Base-by-base conservation (phyloP, 2,797 vertebrate species). In the Oreochromis grahami region DNA sequence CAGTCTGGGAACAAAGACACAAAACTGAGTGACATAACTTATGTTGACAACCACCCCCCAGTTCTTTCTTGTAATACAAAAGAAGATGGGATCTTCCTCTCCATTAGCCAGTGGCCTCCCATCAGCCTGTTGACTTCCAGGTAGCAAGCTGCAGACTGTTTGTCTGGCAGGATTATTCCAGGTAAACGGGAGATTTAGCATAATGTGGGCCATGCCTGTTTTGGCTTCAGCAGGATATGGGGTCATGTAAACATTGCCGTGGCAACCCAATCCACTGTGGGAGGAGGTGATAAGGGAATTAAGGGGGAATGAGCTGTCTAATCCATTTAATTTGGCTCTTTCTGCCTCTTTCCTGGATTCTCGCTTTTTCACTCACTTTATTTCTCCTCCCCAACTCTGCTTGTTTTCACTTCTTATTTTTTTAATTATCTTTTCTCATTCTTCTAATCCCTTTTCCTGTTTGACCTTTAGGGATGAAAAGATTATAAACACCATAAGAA, bases 281-380 rank as follows among this genome's bases (percentile, higher is more conserved):
- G 92, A 93, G 87, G 94, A 91, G 80, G 87, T 90, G 96, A 97
- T 97, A 97, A 96, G 93, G 92, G 95, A 94, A 94, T 96, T 96
- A 95, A 83, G 87, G 85, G 83, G 87, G 90, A 94, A 95, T 94
- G 93, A 95, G 92, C 92, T 87, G 84, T 89, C 93, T 96, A 96
- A 96, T 96, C 96, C 96, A 83, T 94, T 96, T 96, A 96, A 96
- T 97, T 95, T 95, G 89, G 91, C 90, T 94, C 79, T 91, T 70
- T 86, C 58, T 86, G 89, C 83, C 77, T 86, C 81, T 90, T 79
- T 85, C 70, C 80, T 87, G 89, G 82, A 58, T 90, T 89, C 86
- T 77, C 76, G 43, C 81, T 36, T 65, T 84, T 86, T 87, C 79
- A 74, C 81, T 78, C 76, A 68, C n/a, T 77, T 83, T 65, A 63